Base-by-base conservation (phyloP, 2,888 invertebrate genomes). In the Cylindroiulus punctatus region DNA sequence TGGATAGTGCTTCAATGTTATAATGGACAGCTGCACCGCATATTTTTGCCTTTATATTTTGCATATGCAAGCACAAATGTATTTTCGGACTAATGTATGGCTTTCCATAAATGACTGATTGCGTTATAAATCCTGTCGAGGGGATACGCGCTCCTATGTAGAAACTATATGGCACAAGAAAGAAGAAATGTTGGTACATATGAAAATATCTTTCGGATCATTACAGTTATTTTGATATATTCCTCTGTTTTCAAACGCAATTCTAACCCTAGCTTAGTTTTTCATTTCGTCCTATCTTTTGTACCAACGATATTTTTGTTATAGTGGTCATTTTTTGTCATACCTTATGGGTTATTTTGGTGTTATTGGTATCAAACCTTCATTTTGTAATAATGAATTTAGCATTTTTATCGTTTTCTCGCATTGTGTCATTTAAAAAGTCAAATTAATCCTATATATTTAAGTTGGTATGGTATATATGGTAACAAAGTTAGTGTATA, bases 101-200 rank as follows among this genome's bases (percentile, higher is more conserved):
- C 26, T 65, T 65, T 65, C 65, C 65, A 65, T 65, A 65, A 65
- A 65, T 65, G 65, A 65, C 65, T 65, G 65, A 65, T 65, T 65
- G 65, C 65, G 65, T 65, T 65, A 65, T 65, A 65, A 65, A 65
- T 65, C 65, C 65, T 65, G 65, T 65, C 26, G 65, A 65, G 65
- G 65, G 65, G 65, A 65, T 65, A 65, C 26, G 65, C 22, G 26
- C 22, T 8, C 65, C 4, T 44, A 44, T 44, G 44, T 10, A 44
- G 12, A 44, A 44, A 44, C 44, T 26, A 65, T 57, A 57, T 26
- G 26, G 44, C 44, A 44, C 8, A 65, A 65, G 26, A 65, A 65
- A 22, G 65, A 22, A 26, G 65, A 65, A 65, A 26, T 65, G 65
- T 65, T 65, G 65, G 26, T 1, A 65, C 65, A n/a, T 26, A 65